Base-by-base conservation (phyloP, 2,888 invertebrate species). In the Clanis bilineata region DNA sequence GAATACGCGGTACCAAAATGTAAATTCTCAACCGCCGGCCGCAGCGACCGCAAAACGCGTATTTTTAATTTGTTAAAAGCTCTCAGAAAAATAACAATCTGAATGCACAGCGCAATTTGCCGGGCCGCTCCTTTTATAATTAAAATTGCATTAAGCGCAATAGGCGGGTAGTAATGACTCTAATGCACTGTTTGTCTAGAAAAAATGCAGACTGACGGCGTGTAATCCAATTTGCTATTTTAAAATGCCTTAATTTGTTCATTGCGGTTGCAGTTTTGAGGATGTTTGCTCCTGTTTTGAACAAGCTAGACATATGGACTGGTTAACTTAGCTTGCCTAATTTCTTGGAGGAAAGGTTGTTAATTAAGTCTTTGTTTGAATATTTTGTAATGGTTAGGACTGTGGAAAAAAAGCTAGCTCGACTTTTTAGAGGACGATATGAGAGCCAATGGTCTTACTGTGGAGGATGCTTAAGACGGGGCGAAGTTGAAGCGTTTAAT, bases 61-160 rank as follows among this genome's bases (percentile, higher is more conserved):
- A 57, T 83, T 88, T 89, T 88, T 87, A 89, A 90, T 90, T 87
- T 87, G 85, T 87, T 88, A 90, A 90, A 90, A 90, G 89, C 90
- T 76, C 75, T 76, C 76, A 76, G 83, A 87, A 88, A 90, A 90
- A 87, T 83, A 85, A 81, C 88, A 89, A 88, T 90, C 88, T 85
- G 86, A 82, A 86, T 90, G 87, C 88, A 83, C 67, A 72, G 62
- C 69, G 87, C 86, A 88, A 82, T 85, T 87, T 81, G 86, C 80
- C 64, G 65, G 62, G 79, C 78, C 89, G 82, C 90, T 78, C 90
- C 90, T 90, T 77, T 87, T 85, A 90, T 87, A 91, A 90, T 90
- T 92, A 92, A 91, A 91, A 91, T 92, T 91, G 89, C 91, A 91
- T 91, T 91, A 91, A 85, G 80, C 79, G 74, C 73, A 82, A 85